phyloP scores from a whole-genome alignment of 2,888 invertebrate species.

The Netelia melanura region DNA sequence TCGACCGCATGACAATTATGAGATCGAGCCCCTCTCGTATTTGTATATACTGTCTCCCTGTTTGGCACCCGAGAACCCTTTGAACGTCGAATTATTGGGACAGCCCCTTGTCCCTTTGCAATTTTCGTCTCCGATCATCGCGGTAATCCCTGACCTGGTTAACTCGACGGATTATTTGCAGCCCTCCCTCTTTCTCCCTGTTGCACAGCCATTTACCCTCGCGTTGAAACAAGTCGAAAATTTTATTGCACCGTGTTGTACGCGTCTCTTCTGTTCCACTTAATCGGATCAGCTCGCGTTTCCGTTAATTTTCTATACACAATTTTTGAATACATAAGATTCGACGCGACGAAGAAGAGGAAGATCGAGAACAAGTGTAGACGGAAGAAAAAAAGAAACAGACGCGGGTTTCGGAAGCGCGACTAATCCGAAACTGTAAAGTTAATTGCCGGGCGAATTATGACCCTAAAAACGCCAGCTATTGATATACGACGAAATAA shows the following conservation, averaged over 20 bases:
- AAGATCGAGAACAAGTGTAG: neutral
- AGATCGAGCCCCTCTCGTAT: slow-evolving; percentile 23
- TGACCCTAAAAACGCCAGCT: neutral
- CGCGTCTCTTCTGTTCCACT: slow-evolving; percentile 16
- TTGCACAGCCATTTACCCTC: neutral
- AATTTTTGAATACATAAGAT: slow-evolving; percentile 17
- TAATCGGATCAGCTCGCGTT: slow-evolving; percentile 47
- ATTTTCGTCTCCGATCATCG: slow-evolving; percentile 1
- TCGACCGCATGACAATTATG: slow-evolving; percentile 23
- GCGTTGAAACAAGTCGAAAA: neutral
- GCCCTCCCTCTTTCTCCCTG: neutral
- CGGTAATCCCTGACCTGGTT: slow-evolving; percentile 50
- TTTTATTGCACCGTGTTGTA: slow-evolving; percentile 23
- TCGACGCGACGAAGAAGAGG: slow-evolving; percentile 18
- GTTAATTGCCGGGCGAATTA: slow-evolving; percentile 7
- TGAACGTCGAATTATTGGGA: neutral
- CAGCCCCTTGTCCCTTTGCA: neutral
- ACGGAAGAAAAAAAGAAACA: neutral
- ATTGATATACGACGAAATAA: neutral
- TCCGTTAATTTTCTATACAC: slow-evolving; percentile 21
- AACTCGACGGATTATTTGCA: slow-evolving; percentile 46
- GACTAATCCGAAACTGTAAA: slow-evolving; percentile 34
- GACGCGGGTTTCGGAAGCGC: neutral
- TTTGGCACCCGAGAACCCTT: slow-evolving; percentile 11
- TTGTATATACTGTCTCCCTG: neutral